A percentile compares a stretch with the other conserved stretches of the same genome.
phyloP scores from a whole-genome alignment of 2,797 vertebrate species.

The Perodicticus potto region DNA sequence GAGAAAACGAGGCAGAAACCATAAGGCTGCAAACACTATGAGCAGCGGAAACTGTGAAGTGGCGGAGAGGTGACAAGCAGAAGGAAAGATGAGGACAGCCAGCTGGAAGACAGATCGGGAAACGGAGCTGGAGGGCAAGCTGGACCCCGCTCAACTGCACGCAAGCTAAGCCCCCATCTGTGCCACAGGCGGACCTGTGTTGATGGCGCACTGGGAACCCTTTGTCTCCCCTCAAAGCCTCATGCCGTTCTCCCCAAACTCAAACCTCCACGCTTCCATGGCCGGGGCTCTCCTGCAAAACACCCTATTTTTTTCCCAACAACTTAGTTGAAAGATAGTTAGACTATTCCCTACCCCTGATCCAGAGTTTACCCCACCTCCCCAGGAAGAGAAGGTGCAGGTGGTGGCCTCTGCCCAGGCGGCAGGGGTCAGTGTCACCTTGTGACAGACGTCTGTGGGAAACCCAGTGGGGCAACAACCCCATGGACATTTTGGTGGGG shows the following conservation, averaged over 20 bases:
- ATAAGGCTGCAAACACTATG: not conserved
- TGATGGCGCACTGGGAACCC: not conserved
- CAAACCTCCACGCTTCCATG: not conserved
- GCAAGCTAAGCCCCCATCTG: not conserved
- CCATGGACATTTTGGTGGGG: accelerated
- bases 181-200: not conserved
- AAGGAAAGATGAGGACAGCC: accelerated
- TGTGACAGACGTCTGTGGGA: not conserved
- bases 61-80: accelerated
- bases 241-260: accelerated
- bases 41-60: accelerated
- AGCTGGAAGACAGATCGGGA: not conserved
- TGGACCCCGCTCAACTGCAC: accelerated
- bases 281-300: not conserved
- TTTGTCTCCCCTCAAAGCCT: not conserved
- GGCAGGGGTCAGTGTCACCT: not conserved
- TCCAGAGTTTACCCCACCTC: not conserved
- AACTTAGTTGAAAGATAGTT: not conserved
- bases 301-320: not conserved
- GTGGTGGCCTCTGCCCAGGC: not conserved
- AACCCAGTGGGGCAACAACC: accelerated
- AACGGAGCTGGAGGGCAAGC: not conserved
- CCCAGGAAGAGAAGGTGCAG: accelerated
- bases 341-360: not conserved
- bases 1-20: not conserved